Conservation (phyloP, 2,797 vertebrate species). For the Siniperca obscura region DNA sequence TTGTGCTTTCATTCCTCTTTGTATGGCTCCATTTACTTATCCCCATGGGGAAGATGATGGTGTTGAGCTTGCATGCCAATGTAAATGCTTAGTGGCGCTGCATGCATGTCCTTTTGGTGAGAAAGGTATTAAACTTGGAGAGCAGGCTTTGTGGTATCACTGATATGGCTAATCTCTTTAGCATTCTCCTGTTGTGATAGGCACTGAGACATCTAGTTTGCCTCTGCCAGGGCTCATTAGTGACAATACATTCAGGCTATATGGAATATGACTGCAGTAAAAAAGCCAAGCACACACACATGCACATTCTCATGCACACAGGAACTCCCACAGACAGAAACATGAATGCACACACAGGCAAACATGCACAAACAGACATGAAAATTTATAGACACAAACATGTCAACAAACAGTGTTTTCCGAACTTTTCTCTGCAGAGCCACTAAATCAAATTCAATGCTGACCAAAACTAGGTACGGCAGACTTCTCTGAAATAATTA, state of each 20-base stretch:
- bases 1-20: slow-evolving; percentile 60
- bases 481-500: slow-evolving; percentile 13
- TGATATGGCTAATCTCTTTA: slow-evolving; percentile 74
- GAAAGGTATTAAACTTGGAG: slow-evolving; percentile 72
- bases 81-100: slow-evolving; percentile 54
- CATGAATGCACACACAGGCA: background rate
- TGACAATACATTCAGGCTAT: slow-evolving; percentile 56
- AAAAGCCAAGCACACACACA: slow-evolving; percentile 22
- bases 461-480: background rate
- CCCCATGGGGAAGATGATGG: slow-evolving; percentile 54
- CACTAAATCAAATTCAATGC: slow-evolving; percentile 15
- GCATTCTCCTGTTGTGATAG: slow-evolving; percentile 68
- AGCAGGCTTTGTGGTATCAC: slow-evolving; percentile 62
- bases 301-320: background rate
- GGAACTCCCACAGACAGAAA: background rate
- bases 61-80: slow-evolving; percentile 64
- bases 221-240: slow-evolving; percentile 69
- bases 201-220: slow-evolving; percentile 66
- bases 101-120: slow-evolving; percentile 66
- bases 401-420: background rate
- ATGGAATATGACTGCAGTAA: slow-evolving; percentile 59
- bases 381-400: background rate
- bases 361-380: background rate
- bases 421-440: slow-evolving; percentile 30
- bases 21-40: slow-evolving; percentile 59